Conservation (phyloP, 2,888 invertebrate species). For the Trichacis sp. region DNA sequence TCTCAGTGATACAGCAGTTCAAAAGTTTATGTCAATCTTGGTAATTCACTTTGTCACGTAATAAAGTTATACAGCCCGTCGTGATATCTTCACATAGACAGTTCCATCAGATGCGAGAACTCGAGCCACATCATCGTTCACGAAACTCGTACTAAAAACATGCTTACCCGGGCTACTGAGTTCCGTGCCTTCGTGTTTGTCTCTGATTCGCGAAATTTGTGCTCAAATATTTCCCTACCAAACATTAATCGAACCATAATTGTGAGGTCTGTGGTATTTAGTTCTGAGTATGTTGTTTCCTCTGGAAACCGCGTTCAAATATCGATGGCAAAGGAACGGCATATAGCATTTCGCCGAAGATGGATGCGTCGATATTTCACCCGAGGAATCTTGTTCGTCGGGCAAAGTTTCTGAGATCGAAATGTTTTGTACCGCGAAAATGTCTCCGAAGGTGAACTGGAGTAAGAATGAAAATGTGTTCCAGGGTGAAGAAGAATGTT, state of each 20-base stretch:
- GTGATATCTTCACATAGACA: conserved; percentile 38
- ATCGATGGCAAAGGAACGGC: too few relatives aligned
- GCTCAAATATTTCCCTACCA: neutral
- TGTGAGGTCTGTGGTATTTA: neutral
- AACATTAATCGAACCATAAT: neutral
- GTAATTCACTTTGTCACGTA: conserved; percentile 42
- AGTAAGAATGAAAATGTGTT: too few relatives aligned
- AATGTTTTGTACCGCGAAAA: too few relatives aligned
- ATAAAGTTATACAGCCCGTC: conserved; percentile 35
- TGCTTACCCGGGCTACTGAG: too few relatives aligned
- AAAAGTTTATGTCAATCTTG: conserved; percentile 33
- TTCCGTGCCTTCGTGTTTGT: neutral
- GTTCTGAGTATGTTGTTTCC: neutral
- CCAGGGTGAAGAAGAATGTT: too few relatives aligned
- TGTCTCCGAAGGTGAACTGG: too few relatives aligned
- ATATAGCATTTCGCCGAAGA: too few relatives aligned
- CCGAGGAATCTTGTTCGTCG: neutral
- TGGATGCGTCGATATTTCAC: neutral
- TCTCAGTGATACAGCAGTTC: conserved; percentile 32
- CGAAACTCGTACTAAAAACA: neutral
- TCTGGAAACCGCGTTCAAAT: neutral
- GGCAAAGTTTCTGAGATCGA: too few relatives aligned
- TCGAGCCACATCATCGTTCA: conserved; percentile 5
- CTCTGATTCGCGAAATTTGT: neutral
- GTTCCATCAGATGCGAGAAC: conserved; percentile 24